These are phyloP conservation scores for Nyctibius bracteatus DNA, from an alignment of 2,113 vertebrate genomes.

Conservation along the genomic window DNA sequence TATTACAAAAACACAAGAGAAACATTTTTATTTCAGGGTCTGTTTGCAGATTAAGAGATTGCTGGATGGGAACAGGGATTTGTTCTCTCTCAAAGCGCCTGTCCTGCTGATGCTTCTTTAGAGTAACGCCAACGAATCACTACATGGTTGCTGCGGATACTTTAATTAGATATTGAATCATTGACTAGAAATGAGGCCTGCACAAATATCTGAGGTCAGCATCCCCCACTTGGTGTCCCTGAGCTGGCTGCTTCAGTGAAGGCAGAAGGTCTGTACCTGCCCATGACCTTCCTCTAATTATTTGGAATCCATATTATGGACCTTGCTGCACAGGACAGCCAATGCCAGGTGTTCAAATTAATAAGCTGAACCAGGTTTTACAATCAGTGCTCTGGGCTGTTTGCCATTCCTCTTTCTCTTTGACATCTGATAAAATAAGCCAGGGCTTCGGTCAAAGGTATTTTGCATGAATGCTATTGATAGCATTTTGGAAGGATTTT, in stretches of 20 bases:
- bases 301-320: conserved; percentile 58
- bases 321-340: not conserved
- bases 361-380: conserved; percentile 55
- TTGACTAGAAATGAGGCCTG: not conserved
- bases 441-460: not conserved
- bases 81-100: not conserved
- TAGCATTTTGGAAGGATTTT: not conserved
- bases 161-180: conserved; percentile 41
- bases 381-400: conserved; percentile 43
- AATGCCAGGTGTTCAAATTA: conserved; percentile 59
- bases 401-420: conserved; percentile 34
- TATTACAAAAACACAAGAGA: not conserved
- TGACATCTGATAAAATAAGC: conserved; percentile 36
- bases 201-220: not conserved
- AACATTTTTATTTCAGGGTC: not conserved
- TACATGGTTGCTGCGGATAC: not conserved
- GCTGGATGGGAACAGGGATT: not conserved
- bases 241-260: not conserved
- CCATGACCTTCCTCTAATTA: conserved; percentile 47
- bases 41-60: not conserved
- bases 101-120: not conserved
- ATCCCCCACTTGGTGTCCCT: not conserved
- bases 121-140: not conserved
- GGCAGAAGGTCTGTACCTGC: conserved; percentile 37
- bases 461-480: not conserved